Evolutionary conservation across 2,113 vertebrate genomes (phyloP).

Genomic region (Percopsis transmontana): DNA sequence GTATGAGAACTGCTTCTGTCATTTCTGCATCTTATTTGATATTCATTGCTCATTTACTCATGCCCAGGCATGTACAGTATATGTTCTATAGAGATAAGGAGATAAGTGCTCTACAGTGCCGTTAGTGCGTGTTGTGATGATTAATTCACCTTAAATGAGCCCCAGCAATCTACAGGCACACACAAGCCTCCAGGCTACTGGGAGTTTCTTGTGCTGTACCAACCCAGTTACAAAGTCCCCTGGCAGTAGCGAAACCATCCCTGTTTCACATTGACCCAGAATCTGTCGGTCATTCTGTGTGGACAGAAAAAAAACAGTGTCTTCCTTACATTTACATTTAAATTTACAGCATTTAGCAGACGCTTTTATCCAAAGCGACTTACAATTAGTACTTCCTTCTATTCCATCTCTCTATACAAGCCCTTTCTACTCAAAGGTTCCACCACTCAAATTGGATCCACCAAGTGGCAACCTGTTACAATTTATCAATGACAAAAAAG

Average conservation of each 20-base stretch:
- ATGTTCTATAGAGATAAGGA: too few relatives aligned
- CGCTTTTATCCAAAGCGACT: too few relatives aligned
- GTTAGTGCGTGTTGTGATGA: not conserved
- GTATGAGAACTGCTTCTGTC: too few relatives aligned
- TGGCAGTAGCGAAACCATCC: constrained; percentile 36
- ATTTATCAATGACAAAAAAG: not conserved
- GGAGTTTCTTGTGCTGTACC: constrained; percentile 40
- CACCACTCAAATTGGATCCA: not conserved
- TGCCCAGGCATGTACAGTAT: too few relatives aligned
- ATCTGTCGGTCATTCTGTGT: constrained; percentile 50
- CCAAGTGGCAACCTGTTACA: not conserved
- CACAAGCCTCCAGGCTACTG: constrained; percentile 2
- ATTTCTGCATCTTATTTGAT: too few relatives aligned
- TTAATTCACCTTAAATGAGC: constrained; percentile 3
- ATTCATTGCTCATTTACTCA: too few relatives aligned
- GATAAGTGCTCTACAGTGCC: too few relatives aligned
- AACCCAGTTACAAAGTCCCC: constrained; percentile 61
- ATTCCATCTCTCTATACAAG: not conserved
- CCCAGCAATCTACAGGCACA: constrained; percentile 1
- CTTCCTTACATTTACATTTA: not conserved
- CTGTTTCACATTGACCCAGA: constrained; percentile 73
- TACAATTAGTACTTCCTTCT: constrained; percentile 2
- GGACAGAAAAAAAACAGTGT: constrained; percentile 33
- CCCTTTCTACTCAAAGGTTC: not conserved
- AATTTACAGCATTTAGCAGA: too few relatives aligned